Base-by-base conservation (phyloP, 2,113 vertebrate genomes). In the Rhadina sibilatrix region DNA sequence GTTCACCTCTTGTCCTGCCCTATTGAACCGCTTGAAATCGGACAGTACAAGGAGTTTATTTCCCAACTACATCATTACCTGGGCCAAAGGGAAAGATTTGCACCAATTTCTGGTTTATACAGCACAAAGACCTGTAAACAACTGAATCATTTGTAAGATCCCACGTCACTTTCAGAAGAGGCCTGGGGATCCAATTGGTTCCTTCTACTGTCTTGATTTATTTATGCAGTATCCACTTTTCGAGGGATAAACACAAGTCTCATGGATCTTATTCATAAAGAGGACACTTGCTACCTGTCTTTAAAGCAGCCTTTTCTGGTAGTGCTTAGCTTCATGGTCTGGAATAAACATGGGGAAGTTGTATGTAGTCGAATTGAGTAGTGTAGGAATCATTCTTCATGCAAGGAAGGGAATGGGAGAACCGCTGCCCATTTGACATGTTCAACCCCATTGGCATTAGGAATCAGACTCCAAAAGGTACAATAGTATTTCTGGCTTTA, bases 151-250 rank as follows among this genome's bases (percentile, higher is more conserved):
- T 46, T 83, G 47, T 78, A 86, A 87, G 66, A 90, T 61, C 85
- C 83, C 71, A 66, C 2, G 1, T 83, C 47, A 85, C 74, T 91
- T 83, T 71, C 14, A 15, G 75, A 90, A 53, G 68, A 71, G 53
- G 52, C 66, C 66, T 91, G 91, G 72, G 47, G 65, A 82, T 86
- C 93, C 87, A 49, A 7, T 9, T 71, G 42, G 64, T 81, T 95
- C 97, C 97, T 97, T 96, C 78, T 96, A 92, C 97, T 97, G 95
- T 97, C 97, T 96, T 71, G 87, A 95, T 97, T 97, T 96, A 88
- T 85, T 94, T 80, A 33, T 95, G 97, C 97, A 98, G 97, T 97
- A 97, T 98, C 97, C 95, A 37, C 91, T 98, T 97, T 98, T 97
- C 95, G 40, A 96, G 72, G 96, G 96, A 97, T 96, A 96, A 98